Conservation (phyloP, 2,113 vertebrate species). For the Theristicus caerulescens region DNA sequence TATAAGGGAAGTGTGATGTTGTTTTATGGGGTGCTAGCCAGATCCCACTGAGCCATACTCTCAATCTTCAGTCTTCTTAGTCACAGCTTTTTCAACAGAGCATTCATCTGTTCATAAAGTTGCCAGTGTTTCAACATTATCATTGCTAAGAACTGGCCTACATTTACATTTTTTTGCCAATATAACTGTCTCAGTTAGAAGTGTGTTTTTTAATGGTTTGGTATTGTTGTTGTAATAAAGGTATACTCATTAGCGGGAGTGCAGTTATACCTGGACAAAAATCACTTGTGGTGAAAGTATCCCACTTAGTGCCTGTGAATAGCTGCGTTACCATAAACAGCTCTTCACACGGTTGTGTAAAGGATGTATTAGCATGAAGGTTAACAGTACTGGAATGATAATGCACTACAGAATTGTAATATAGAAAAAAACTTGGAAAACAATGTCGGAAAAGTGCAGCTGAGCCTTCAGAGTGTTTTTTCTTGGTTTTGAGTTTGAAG, state of each 20-base stretch:
- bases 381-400: neutral
- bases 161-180: neutral
- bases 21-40: conserved; percentile 59
- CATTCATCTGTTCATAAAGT: conserved; percentile 30
- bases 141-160: conserved; percentile 3
- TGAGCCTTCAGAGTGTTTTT: neutral
- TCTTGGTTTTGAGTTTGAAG: neutral
- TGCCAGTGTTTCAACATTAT: neutral
- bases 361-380: neutral
- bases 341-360: neutral
- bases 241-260: neutral
- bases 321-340: neutral
- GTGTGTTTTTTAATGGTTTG: neutral
- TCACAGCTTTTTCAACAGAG: conserved; percentile 16
- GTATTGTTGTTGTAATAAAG: neutral
- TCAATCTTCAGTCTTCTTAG: conserved; percentile 10
- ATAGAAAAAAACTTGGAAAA: neutral
- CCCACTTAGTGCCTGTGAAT: neutral
- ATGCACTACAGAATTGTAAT: neutral
- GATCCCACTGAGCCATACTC: conserved; percentile 53
- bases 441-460: neutral
- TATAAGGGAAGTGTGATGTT: conserved; percentile 53
- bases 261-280: neutral
- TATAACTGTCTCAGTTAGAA: neutral
- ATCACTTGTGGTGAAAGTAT: neutral